phyloP scores from a whole-genome alignment of 2,113 vertebrate genomes.

The Nycticebus coucang region DNA sequence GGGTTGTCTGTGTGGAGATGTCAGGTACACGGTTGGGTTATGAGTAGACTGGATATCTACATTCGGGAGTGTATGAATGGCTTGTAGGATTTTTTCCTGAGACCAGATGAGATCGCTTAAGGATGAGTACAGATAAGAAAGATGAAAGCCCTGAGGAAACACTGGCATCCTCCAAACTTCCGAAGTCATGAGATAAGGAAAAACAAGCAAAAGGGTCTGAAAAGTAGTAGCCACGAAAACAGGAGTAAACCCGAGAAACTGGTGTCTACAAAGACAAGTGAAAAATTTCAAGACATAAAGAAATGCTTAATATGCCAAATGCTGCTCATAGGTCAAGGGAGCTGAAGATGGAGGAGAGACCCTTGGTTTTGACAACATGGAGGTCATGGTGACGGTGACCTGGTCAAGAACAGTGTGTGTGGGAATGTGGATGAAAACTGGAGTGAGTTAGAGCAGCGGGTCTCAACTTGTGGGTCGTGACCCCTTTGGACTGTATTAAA shows the following conservation, averaged over 20 bases:
- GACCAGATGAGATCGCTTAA: neutral
- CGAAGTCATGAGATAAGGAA: neutral
- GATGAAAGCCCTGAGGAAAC: neutral
- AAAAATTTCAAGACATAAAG: neutral
- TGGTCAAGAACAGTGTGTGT: neutral
- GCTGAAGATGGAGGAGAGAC: neutral
- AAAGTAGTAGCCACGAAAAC: neutral
- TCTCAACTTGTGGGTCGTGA: too few species aligned
- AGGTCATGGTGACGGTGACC: neutral
- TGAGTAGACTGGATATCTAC: neutral
- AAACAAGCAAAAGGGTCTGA: neutral
- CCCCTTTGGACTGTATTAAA: too few species aligned
- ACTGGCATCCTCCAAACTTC: neutral
- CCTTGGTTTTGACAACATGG: neutral
- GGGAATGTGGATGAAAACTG: neutral
- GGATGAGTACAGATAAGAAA: neutral
- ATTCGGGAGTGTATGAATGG: neutral
- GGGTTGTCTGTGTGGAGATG: neutral
- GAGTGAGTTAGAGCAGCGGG: neutral
- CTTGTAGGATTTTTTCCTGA: neutral
- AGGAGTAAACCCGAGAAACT: neutral
- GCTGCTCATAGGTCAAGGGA: neutral
- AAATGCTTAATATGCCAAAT: neutral
- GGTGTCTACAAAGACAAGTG: neutral
- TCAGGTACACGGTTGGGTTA: neutral